A percentile compares a stretch with the other conserved stretches of the same genome.
These are phyloP conservation scores for Orchestes rusci DNA, from an alignment of 2,888 invertebrate genomes.

Conservation along the genomic window DNA sequence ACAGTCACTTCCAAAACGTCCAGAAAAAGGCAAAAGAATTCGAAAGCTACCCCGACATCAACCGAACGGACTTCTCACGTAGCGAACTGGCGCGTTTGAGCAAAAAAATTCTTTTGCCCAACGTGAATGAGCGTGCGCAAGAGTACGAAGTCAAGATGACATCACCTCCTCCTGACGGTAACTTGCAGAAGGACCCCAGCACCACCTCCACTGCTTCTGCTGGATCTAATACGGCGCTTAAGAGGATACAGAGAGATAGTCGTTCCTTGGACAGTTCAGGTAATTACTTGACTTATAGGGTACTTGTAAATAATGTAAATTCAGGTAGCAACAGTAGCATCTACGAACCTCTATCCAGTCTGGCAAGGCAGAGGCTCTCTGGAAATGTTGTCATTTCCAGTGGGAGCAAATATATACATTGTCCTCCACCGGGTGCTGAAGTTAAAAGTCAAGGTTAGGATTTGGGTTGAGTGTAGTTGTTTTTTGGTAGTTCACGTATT, in stretches of 20 bases:
- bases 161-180: conserved; percentile 14
- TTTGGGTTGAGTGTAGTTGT: conserved; percentile 1
- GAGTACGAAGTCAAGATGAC: conserved; percentile 61
- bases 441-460: conserved; percentile 20
- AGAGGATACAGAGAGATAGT: conserved; percentile 46
- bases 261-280: conserved; percentile 51
- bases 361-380: conserved; percentile 45
- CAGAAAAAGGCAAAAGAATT: conserved; percentile 68
- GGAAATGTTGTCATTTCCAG: conserved; percentile 72
- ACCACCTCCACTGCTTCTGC: conserved; percentile 30
- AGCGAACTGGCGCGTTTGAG: conserved; percentile 59
- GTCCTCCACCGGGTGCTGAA: conserved; percentile 54
- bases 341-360: conserved; percentile 39
- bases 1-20: conserved; percentile 55
- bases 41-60: conserved; percentile 54
- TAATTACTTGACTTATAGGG: conserved; percentile 29
- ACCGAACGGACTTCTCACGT: conserved; percentile 59
- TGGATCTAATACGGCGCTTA: conserved; percentile 28
- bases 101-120: conserved; percentile 62
- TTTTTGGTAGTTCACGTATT: neutral
- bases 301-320: conserved; percentile 2
- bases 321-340: conserved; percentile 45
- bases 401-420: conserved; percentile 73
- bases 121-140: conserved; percentile 63
- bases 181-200: conserved; percentile 20